Evolutionary conservation across 2,888 invertebrate species (phyloP), one percentile per base, ranked within the genome.

Genomic region (Autographa gamma): DNA sequence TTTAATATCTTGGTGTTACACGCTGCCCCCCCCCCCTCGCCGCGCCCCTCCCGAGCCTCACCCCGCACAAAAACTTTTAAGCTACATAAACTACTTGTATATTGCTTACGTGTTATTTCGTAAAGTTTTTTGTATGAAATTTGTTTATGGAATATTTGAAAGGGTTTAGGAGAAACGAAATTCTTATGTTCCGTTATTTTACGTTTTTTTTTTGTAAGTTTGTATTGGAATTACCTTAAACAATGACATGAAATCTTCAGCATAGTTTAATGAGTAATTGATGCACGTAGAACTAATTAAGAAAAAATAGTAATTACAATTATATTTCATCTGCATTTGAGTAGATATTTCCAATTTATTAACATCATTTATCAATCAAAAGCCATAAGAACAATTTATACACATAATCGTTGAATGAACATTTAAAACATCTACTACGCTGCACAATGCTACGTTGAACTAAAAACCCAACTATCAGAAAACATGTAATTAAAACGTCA

Each of bases 1-100:
- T 96, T 96, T 95, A 96, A 96, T 96, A 96, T 95, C 92, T 65
- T 62, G 73, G 73, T 60, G 81, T 81, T 76, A 82, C 79, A 48
- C 48, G 48, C 48, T 5, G 48, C 48, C n/a, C 48, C 48, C 48
- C 5, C 77, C 73, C 74, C 72, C 68, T 86, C 86, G 85, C 85
- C 80, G 88, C 88, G 87, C 88, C 85, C 25, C 25, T 25, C 25
- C 25, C 25, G 25, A 1, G 1, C 25, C 25, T 3, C 25, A 2
- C 25, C 85, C 84, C 83, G 82, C 73, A 81, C 81, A 84, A 83
- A 88, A 94, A 94, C 89, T 95, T 95, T 91, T 93, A 94, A 94
- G 93, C 93, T 90, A 79, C 89, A 80, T 85, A 85, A 81, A 87
- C 86, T 85, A 86, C 86, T 85, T 83, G 79, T 77, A 72, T 74